phyloP scores from a whole-genome alignment of 2,888 invertebrate genomes.

The Eupithecia centaureata region DNA sequence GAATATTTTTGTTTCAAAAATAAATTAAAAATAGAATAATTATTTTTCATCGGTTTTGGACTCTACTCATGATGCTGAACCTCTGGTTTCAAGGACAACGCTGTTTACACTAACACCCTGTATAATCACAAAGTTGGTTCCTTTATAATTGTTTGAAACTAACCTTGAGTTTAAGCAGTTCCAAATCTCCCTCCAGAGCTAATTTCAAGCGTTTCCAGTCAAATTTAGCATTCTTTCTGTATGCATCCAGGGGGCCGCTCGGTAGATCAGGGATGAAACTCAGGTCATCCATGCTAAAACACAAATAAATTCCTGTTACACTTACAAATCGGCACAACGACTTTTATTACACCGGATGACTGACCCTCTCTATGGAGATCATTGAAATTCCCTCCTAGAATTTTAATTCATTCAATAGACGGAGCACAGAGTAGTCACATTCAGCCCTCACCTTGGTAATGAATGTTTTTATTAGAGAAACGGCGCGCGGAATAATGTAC shows the following conservation, averaged over 20 bases:
- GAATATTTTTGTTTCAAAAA: no score
- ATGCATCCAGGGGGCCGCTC: slow-evolving; percentile 90
- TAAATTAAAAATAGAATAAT: no score
- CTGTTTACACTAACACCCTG: no score
- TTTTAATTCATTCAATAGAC: slow-evolving; percentile 47
- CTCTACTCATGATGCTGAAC: no score
- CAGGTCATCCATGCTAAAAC: slow-evolving; percentile 78
- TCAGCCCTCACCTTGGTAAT: slow-evolving; percentile 60
- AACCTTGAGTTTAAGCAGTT: slow-evolving; percentile 91
- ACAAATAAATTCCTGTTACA: slow-evolving; percentile 14
- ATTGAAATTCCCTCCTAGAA: slow-evolving; percentile 54
- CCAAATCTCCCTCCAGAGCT: slow-evolving; percentile 89
- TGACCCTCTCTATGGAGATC: slow-evolving; percentile 55
- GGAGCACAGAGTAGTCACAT: slow-evolving; percentile 22
- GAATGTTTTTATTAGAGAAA: slow-evolving; percentile 44
- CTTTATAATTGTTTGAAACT: slow-evolving; percentile 44
- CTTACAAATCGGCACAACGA: slow-evolving; percentile 41
- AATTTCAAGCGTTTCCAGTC: slow-evolving; percentile 94
- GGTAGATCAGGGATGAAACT: slow-evolving; percentile 88
- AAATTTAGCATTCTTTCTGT: slow-evolving; percentile 91
- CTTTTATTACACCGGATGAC: slow-evolving; percentile 60
- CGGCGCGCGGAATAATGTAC: slow-evolving; percentile 33
- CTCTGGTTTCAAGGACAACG: no score
- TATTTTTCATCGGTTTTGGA: no score
- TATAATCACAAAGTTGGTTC: no score